Base-by-base conservation (phyloP, 1,140 invertebrate genomes). In the Diploscapter pachys region DNA sequence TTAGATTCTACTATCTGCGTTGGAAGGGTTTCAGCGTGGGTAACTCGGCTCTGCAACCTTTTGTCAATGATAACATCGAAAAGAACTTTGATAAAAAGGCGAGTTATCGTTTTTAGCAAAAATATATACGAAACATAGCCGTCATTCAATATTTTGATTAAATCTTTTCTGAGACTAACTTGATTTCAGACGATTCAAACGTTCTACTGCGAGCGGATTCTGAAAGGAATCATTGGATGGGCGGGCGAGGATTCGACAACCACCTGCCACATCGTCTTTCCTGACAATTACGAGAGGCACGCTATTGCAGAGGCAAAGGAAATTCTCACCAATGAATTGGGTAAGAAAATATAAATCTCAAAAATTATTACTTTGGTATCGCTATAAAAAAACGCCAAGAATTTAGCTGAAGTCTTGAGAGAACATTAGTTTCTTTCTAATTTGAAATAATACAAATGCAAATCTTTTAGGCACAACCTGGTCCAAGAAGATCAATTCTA, bases 201-300 rank as follows among this genome's bases (percentile, higher is more conserved):
- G 5, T 68, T 68, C 66, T 68, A 68, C 66, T 68, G 66, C 51
- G 66, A 68, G 52, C 5, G 6, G 2, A 52, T 68, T 9, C 66
- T 68, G 6, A 55, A 48, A 2, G 66, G 66, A 53, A 55, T 68
- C 5, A 55, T 68, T 9, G 56, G 56, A 52, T 68, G 50, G 9
- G 48, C 66, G 5, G 66, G 66, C 6, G 48, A 50, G 6, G 66
- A 68, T 31, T 5, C 48, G 52, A 68, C 66, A 53, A 68, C 66
- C 51, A 54, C 66, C 51, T 68, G 66, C 51, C 51, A 68, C 50
- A 48, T 68, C 11, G 66, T 68, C 31, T 68, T 9, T 31, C 66
- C 66, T 5, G 66, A 68, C 8, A 6, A 51, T 8, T 6, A 9
- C 48, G 52, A 68, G n/a, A 9, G 6, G 51, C 53, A 68, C 6